Evolutionary conservation across 2,888 invertebrate genomes (phyloP), one percentile per base, ranked within the genome.

Genomic region (Drosophila crucigera): DNA sequence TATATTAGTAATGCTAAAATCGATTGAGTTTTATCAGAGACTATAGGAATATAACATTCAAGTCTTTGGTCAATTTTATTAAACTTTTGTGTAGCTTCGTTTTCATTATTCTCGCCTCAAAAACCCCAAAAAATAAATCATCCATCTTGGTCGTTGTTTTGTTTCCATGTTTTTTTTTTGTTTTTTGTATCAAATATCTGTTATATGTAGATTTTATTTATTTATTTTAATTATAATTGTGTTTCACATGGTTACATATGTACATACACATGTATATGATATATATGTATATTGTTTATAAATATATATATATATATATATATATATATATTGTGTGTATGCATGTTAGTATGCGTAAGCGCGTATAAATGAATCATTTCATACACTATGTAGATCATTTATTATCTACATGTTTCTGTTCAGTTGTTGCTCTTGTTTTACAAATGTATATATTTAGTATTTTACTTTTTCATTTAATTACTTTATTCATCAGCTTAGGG

Each of bases 331-430:
- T 66, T 71, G 66, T 73, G 69, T 82, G 62, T 58, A 71, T 82
- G 73, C 71, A 80, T 73, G 74, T 83, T 79, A 72, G 70, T 77
- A 82, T 87, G 82, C 87, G 82, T 82, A 83, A 87, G 89, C 88
- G 86, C 82, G 82, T 88, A 78, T 80, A 85, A 85, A 81, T 86
- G 84, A 82, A 76, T 81, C 59, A 80, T 81, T 67, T 74, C 70
- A 62, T 82, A 71, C 69, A 47, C 77, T 76, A 83, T 78, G 80
- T 75, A 87, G 89, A 89, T 84, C 78, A 72, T 86, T 79, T 76
- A 84, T 80, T 82, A 89, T 86, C 87, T 86, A 89, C 87, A 87
- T 70, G 68, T 84, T 85, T 69, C 75, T 78, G 62, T 71, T 89
- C 86, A 85, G 78, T 83, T 78, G 70, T 76, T 76, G 68, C 60